phyloP scores from a whole-genome alignment of 2,888 invertebrate genomes.

The Oeneis ivallda region DNA sequence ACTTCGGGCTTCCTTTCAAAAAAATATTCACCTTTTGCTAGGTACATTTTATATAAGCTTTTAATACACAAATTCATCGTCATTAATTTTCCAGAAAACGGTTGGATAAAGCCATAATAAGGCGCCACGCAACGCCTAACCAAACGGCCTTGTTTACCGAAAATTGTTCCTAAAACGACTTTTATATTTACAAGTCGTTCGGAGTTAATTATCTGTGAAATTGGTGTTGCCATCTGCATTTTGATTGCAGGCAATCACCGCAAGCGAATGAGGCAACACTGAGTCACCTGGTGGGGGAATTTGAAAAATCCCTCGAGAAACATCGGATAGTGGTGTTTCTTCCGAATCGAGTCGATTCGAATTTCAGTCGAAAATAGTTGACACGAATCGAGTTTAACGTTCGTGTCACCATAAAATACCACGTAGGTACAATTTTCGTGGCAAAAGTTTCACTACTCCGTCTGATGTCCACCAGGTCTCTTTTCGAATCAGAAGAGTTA shows the following conservation, averaged over 20 bases:
- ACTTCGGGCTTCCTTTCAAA: no score
- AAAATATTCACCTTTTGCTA: no score
- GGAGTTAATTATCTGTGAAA: conserved; percentile 42
- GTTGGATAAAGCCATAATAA: conserved; percentile 8
- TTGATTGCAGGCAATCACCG: conserved; percentile 45
- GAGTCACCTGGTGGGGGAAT: conserved; percentile 48
- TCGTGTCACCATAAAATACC: no score
- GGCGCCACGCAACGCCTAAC: conserved; percentile 20
- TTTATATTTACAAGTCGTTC: conserved; percentile 33
- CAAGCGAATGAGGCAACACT: conserved; percentile 42
- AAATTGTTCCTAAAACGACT: conserved; percentile 25
- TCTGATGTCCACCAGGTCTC: no score
- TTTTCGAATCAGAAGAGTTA: no score
- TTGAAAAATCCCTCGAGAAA: conserved; percentile 50
- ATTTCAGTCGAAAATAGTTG: neutral
- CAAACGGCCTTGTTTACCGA: conserved; percentile 27
- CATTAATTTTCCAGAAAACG: neutral
- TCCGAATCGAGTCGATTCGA: no score
- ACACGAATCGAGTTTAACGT: no score
- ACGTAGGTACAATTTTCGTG: no score
- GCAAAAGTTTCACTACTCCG: no score
- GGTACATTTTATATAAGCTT: neutral
- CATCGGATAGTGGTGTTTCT: conserved; percentile 23
- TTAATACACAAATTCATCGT: neutral
- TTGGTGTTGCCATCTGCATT: conserved; percentile 45